Base-by-base conservation (phyloP, 2,888 invertebrate genomes). In the Monochamus alternatus region DNA sequence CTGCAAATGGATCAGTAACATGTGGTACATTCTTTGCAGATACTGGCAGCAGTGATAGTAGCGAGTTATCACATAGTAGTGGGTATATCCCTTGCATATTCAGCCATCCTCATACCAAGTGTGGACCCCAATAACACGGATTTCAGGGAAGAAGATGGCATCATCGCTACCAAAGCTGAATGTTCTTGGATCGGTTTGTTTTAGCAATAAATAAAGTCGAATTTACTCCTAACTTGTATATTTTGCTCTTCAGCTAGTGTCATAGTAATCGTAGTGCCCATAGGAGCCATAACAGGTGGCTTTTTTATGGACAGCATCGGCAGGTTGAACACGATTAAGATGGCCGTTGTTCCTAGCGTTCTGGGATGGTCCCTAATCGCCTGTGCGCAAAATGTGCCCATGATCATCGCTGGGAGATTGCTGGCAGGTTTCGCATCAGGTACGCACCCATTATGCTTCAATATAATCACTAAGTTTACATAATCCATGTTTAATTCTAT, bases 11-110 rank as follows among this genome's bases (percentile, higher is more conserved):
- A 38, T 7, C 38, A 38, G 7, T 38, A 38, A 38, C 1, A 38
- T 7, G 38, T 7, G 5, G 7, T 7, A 2, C 38, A 38, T 38
- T 72, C 75, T 68, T 63, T 74, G 7, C 68, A 84, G 92, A 90
- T 92, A 64, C 81, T 88, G 38, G 91, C 91, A 22, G 90, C 91
- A 78, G 86, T 91, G 65, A 88, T 91, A 62, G 90, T 91, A 3
- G 91, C 91, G 3, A 90, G 91, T 32, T 92, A 91, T 84, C 92
- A 92, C 84, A 89, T 92, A 79, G 91, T 90, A n/a, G 91, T 92
- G 31, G 92, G 92, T 4, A 88, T 92, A 22, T 89, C 91, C 32
- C 89, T 92, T 84, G 91, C 91, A 3, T 92, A 90, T 84, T 92
- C 92, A 3, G 92, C 91, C 1, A 91, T 91, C 74, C 85, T 92